Evolutionary conservation across 1,140 invertebrate genomes (phyloP).

Genomic region (Thaumatotibia leucotreta): DNA sequence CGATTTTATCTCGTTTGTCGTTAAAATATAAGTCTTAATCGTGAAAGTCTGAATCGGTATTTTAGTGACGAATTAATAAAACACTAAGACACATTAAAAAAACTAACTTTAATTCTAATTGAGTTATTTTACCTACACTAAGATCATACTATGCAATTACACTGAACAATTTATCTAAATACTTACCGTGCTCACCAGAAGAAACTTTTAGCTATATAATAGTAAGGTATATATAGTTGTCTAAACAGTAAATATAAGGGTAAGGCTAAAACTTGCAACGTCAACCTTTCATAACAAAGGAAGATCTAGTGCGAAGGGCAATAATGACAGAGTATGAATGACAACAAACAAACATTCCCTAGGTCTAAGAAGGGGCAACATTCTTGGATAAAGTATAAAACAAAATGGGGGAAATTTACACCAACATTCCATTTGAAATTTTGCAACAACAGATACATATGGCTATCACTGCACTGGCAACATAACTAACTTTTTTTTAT

Average conservation of each 20-base stretch:
- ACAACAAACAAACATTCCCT: conserved; percentile 61
- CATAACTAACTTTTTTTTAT: conserved; percentile 23
- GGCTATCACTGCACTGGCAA: conserved; percentile 53
- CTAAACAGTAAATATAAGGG: conserved; percentile 25
- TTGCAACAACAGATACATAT: conserved; percentile 49
- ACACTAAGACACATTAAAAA: too few relatives aligned
- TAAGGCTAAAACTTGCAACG: conserved; percentile 64
- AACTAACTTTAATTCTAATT: too few relatives aligned
- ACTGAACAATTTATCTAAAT: not conserved
- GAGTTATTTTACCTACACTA: not conserved
- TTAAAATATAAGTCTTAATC: too few relatives aligned
- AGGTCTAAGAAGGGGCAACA: conserved; percentile 57
- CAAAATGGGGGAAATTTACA: conserved; percentile 66
- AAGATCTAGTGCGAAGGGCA: conserved; percentile 62
- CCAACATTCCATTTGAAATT: conserved; percentile 77
- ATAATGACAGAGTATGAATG: conserved; percentile 62
- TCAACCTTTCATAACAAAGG: conserved; percentile 60
- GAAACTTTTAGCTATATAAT: conserved; percentile 20
- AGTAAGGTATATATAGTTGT: conserved; percentile 17
- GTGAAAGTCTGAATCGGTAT: too few relatives aligned
- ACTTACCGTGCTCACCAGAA: conserved; percentile 6
- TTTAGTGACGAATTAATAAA: too few relatives aligned
- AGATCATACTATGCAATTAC: conserved; percentile 1
- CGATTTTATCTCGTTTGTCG: too few relatives aligned
- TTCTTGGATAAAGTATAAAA: conserved; percentile 60